Percentiles rank a stretch among this genome's conserved stretches.
phyloP scores from a whole-genome alignment of 1,140 invertebrate species.

The Solenopsis fugax region DNA sequence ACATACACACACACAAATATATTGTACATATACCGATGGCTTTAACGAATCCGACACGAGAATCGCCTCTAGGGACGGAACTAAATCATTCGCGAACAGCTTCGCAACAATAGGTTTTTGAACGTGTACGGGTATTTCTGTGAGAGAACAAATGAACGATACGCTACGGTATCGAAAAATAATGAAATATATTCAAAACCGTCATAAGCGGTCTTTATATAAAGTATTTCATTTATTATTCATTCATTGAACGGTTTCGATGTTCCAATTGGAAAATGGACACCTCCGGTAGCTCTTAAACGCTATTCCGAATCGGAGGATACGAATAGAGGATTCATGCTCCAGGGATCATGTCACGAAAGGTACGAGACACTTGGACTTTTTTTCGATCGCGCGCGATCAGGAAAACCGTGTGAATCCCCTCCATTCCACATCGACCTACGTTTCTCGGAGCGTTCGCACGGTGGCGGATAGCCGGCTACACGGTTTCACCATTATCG shows the following conservation, averaged over 20 bases:
- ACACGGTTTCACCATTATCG: conserved; percentile 81
- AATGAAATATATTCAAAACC: conserved; percentile 32
- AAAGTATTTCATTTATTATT: neutral
- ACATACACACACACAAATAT: neutral
- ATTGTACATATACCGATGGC: neutral
- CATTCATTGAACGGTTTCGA: neutral
- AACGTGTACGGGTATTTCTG: neutral
- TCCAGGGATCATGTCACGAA: neutral
- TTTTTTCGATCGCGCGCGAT: conserved; percentile 68
- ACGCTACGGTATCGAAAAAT: conserved; percentile 9
- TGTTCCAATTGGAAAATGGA: neutral
- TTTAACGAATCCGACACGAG: conserved; percentile 49
- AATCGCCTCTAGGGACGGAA: conserved; percentile 35
- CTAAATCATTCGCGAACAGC: conserved; percentile 36
- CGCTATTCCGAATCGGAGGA: neutral
- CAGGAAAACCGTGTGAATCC: conserved; percentile 18
- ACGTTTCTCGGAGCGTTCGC: conserved; percentile 40
- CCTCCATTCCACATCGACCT: conserved; percentile 17
- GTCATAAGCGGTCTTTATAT: neutral
- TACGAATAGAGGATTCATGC: neutral
- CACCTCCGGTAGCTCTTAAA: neutral
- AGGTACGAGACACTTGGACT: conserved; percentile 25
- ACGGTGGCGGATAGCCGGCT: conserved; percentile 64
- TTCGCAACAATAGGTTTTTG: conserved; percentile 31
- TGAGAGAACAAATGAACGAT: conserved; percentile 26